These are phyloP conservation scores for Pluvialis apricaria DNA, from an alignment of 2,113 vertebrate genomes.

Conservation along the genomic window DNA sequence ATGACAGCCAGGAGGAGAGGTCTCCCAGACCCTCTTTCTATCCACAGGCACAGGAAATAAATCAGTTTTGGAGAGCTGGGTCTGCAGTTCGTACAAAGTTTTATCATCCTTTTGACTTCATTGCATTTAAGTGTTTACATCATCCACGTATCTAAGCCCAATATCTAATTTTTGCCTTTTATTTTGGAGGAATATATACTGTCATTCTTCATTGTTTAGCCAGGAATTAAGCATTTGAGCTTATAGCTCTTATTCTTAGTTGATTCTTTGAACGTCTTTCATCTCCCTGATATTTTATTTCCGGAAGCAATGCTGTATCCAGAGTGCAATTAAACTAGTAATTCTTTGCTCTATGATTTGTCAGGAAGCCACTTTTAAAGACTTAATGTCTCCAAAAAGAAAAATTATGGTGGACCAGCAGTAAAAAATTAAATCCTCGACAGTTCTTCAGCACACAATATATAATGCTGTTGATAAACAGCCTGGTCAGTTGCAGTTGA, in stretches of 20 bases:
- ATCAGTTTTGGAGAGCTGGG: neutral
- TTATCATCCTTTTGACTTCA: neutral
- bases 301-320: neutral
- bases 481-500: neutral
- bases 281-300: neutral
- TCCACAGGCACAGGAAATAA: neutral
- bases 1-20: slow-evolving; percentile 44
- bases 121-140: neutral
- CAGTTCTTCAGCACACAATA: neutral
- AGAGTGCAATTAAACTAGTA: neutral
- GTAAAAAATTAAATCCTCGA: neutral
- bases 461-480: neutral
- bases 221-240: neutral
- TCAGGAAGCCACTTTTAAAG: slow-evolving; percentile 2
- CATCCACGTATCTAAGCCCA: neutral
- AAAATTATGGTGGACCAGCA: neutral
- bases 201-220: too few species aligned
- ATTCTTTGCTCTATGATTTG: neutral
- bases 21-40: neutral
- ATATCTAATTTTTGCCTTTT: too few species aligned
- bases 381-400: neutral
- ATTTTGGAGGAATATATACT: too few species aligned
- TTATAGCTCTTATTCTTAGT: neutral
- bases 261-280: neutral
- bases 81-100: neutral